Evolutionary conservation across 2,888 invertebrate genomes (phyloP), one percentile per base, ranked within the genome.

Genomic region (Oconnorella tubifera): DNA sequence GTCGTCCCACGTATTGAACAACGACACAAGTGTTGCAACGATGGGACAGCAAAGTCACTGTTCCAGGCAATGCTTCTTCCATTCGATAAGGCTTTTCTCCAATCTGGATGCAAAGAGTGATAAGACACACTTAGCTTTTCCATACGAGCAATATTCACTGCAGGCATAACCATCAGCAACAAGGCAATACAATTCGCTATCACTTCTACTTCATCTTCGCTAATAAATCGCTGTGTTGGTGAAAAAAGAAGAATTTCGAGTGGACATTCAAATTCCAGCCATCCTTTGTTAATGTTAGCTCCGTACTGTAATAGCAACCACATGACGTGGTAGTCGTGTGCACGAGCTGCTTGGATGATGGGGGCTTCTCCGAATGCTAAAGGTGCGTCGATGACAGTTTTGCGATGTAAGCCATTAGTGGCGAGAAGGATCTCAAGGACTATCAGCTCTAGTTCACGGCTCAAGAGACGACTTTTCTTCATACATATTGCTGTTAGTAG

Each of bases 201-300:
- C 33, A 40, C 33, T 3, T 28, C 59, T 14, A 33, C 40, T 32
- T 59, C 59, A 23, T 32, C 25, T 3, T n/a, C 23, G 23, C 40
- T 33, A 2, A 59, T 28, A 14, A 33, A 3, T 19, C 32, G 25
- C 40, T 48, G 33, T 23, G 27, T 60, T n/a, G 60, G 60, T 1
- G 60, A 60, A n/a, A 60, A 60, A 25, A 60, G 60, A 2, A 50
- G 50, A 4, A 60, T 28, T 29, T 60, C 48, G 19, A 60, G 50
- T 2, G 60, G 49, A 51, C 25, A 31, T 25, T 23, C 27, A 23
- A 60, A 29, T 6, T 49, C 29, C 51, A 60, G 29, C 60, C 60
- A 60, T 1, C 60, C 50, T 25, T 33, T 25, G 4, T 2, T 60
- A 29, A 50, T 51, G n/a, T 60, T 32, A n/a, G 60, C 60, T 25